phyloP scores from a whole-genome alignment of 2,113 vertebrate species.

The Malurus alboscapulatus region DNA sequence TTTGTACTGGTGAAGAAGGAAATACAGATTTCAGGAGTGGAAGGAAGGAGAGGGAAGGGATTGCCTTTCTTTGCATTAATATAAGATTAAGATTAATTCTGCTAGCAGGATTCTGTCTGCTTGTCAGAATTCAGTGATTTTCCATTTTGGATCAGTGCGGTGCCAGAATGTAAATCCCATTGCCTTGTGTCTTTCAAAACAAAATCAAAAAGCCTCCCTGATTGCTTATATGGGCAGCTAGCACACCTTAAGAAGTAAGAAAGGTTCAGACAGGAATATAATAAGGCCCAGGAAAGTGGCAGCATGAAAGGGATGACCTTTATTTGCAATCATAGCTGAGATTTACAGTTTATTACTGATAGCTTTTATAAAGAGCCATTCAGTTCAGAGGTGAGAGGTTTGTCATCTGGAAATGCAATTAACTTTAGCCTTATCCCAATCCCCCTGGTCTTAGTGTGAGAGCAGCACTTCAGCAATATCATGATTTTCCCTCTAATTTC shows the following conservation, averaged over 20 bases:
- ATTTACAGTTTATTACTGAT: constrained; percentile 91
- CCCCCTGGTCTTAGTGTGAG: constrained; percentile 80
- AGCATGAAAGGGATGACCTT: constrained; percentile 85
- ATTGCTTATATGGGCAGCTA: constrained; percentile 71
- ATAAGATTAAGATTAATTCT: constrained; percentile 51
- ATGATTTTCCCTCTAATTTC: constrained; percentile 73
- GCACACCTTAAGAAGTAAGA: constrained; percentile 77
- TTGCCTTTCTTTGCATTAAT: constrained; percentile 42
- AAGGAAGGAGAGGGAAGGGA: background rate
- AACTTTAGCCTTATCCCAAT: constrained; percentile 87
- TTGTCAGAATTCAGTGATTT: constrained; percentile 40
- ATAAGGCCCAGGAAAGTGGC: constrained; percentile 79
- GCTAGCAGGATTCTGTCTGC: background rate
- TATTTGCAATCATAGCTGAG: constrained; percentile 89
- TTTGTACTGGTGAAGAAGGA: background rate
- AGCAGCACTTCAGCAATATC: constrained; percentile 74
- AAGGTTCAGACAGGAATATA: constrained; percentile 75
- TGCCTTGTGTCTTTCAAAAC: constrained; percentile 64
- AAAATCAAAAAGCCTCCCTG: constrained; percentile 55
- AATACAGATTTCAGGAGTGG: background rate
- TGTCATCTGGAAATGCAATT: constrained; percentile 91
- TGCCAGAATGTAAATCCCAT: constrained; percentile 70
- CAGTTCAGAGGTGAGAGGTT: constrained; percentile 90
- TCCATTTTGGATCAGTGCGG: constrained; percentile 27
- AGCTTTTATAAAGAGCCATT: constrained; percentile 91